A percentile compares a stretch with the other conserved stretches of the same genome.
Conservation (phyloP, 2,797 vertebrate genomes). For the Gambelia wislizenii region DNA sequence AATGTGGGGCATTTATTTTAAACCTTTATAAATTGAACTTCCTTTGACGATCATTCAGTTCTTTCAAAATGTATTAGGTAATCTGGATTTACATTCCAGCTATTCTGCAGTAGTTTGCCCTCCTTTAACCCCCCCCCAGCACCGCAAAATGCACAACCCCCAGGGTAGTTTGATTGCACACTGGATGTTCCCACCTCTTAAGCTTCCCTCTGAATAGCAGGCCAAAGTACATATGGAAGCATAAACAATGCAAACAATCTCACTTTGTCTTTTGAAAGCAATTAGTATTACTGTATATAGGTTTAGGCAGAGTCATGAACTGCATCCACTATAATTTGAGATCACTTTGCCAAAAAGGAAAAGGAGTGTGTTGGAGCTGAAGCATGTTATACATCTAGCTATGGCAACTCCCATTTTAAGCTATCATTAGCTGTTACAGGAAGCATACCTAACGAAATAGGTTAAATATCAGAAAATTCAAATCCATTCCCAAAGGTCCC, state of each 20-base stretch:
- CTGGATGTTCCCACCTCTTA: conserved; percentile 43
- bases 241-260: conserved; percentile 27
- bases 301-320: conserved; percentile 4
- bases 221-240: conserved; percentile 42
- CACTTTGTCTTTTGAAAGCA: background rate
- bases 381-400: background rate
- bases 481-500: background rate
- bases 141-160: background rate
- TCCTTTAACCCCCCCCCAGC: too few relatives aligned
- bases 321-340: conserved; percentile 5
- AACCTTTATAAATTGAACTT: background rate
- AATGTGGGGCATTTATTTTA: background rate
- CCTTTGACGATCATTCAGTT: background rate
- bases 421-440: background rate
- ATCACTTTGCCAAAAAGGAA: background rate
- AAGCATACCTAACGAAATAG: background rate
- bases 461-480: background rate
- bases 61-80: background rate
- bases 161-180: background rate
- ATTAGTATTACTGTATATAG: too few relatives aligned
- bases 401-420: background rate
- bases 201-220: conserved; percentile 39
- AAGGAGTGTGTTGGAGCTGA: background rate
- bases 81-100: background rate
- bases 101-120: background rate